Evolutionary conservation across 2,888 invertebrate genomes (phyloP).

Genomic region (Dugesia japonica): DNA sequence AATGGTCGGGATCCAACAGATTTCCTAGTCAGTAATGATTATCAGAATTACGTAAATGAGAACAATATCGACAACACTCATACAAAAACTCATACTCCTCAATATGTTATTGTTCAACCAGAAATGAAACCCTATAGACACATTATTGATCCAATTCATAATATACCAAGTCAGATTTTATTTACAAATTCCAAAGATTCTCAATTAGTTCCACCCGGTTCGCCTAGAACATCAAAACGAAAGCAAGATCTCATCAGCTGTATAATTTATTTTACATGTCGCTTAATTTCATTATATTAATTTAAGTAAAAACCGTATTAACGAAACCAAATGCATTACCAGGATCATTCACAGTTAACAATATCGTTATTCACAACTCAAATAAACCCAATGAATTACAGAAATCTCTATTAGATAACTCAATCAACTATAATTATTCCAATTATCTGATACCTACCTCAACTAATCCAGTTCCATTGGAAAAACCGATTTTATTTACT

Average conservation of each 20-base stretch:
- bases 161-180: background rate
- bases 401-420: background rate
- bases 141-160: background rate
- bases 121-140: background rate
- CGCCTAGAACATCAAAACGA: conserved; percentile 23
- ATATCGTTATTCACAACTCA: background rate
- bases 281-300: background rate
- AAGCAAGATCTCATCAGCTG: conserved; percentile 26
- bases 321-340: background rate
- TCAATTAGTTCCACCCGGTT: background rate
- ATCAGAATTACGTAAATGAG: background rate
- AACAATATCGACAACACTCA: background rate
- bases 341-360: background rate
- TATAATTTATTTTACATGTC: background rate
- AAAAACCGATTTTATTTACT: background rate
- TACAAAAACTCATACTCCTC: background rate
- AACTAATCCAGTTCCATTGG: background rate
- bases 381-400: background rate
- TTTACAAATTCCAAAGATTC: background rate
- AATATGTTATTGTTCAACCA: conserved; percentile 13
- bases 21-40: background rate
- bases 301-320: conserved; percentile 4
- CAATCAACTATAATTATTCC: background rate
- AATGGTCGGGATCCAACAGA: background rate
- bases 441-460: conserved; percentile 13